Evolutionary conservation across 1,140 invertebrate species (phyloP), one percentile per base, ranked within the genome.

Genomic region (Ganaspis sp.): DNA sequence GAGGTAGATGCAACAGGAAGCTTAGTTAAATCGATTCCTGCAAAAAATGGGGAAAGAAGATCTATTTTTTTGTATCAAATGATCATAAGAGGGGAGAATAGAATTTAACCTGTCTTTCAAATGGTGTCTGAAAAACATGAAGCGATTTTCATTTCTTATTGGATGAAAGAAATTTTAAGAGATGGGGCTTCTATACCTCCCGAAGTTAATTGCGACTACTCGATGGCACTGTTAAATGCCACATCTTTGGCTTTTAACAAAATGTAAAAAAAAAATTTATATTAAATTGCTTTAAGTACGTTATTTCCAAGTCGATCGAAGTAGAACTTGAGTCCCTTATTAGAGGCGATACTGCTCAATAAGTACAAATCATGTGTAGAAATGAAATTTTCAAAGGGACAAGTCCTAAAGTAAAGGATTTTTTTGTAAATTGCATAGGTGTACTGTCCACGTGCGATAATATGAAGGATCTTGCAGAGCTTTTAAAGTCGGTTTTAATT

Each of bases 91-190:
- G 42, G 42, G 1, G 45, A 69, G 17, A 58, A 29, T 23, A 72
- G 21, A 8, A 74, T 72, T 19, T 21, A 64, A 9, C 49, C 79
- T 0, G 19, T 80, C n/a, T 77, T 19, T 11, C 74, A 74, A 69
- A 77, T 80, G 74, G 34, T 79, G 5, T 77, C 77, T 15, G 70
- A 75, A 23, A 79, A 77, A 58, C 77, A 77, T 73, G 77, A 81
- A 37, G 73, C 77, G 0, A 78, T 75, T 45, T 53, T 38, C 1
- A 77, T 81, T 4, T 37, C 38, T 0, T 77, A 74, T 23, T 80
- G 72, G 72, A 45, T 80, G 23, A 53, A 49, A 58, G 71, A 75
- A 69, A 74, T 58, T 58, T 58, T 78, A 40, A 58, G 74, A 29
- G 38, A 53, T 34, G 74, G 71, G 23, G 72, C 37, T 73, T 21